Evolutionary conservation across 2,888 invertebrate species (phyloP).

Genomic region (Tuta absoluta): DNA sequence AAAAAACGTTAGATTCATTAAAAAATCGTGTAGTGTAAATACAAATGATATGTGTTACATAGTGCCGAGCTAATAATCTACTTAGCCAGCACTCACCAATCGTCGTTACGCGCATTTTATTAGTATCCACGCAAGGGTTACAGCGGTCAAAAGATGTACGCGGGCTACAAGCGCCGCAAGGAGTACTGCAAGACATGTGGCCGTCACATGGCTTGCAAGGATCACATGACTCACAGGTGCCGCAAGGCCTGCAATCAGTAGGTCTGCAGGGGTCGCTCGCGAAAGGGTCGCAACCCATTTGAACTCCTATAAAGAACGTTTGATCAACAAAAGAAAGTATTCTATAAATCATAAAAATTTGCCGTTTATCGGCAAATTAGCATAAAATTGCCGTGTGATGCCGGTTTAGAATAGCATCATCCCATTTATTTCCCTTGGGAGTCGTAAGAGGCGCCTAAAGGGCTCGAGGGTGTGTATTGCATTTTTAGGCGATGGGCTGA

Average conservation of each 20-base stretch:
- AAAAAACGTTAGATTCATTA: too few relatives aligned
- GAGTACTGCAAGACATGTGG: background rate
- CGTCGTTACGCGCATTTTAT: slow-evolving; percentile 51
- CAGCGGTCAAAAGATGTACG: slow-evolving; percentile 33
- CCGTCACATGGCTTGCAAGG: slow-evolving; percentile 5
- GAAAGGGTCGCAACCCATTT: slow-evolving; percentile 46
- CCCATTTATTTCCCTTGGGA: too few relatives aligned
- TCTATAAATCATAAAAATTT: too few relatives aligned
- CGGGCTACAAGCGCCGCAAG: slow-evolving; percentile 42
- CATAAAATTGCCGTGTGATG: too few relatives aligned
- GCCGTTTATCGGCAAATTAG: too few relatives aligned
- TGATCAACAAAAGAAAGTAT: background rate
- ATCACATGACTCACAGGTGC: background rate
- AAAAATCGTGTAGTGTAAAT: too few relatives aligned
- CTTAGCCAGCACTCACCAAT: slow-evolving; percentile 63
- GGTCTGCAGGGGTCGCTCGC: slow-evolving; percentile 9
- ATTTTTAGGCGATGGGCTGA: too few relatives aligned
- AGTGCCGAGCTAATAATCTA: background rate
- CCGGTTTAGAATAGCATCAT: too few relatives aligned
- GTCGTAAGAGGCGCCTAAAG: too few relatives aligned
- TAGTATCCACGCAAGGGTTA: slow-evolving; percentile 42
- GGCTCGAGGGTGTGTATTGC: too few relatives aligned
- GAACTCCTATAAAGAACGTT: slow-evolving; percentile 54
- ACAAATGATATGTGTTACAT: background rate
- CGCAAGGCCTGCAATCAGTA: slow-evolving; percentile 12